Evolutionary conservation across 2,888 invertebrate genomes (phyloP).

Genomic region (Xylota segnis): DNA sequence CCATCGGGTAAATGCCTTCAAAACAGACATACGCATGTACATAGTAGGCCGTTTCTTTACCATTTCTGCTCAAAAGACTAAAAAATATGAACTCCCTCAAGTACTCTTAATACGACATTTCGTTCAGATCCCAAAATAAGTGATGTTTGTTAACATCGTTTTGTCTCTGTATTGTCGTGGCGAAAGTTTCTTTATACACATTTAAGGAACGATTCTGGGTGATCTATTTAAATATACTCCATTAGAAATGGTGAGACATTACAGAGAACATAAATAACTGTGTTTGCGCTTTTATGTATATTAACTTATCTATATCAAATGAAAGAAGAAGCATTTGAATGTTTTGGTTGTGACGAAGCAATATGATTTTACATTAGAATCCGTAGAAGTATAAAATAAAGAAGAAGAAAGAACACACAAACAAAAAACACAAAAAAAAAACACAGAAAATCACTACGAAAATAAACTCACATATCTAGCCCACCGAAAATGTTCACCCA

Average conservation of each 20-base stretch:
- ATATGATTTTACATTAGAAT: slow-evolving; percentile 62
- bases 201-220: slow-evolving; percentile 65
- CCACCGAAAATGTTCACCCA: slow-evolving; percentile 56
- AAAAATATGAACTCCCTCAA: slow-evolving; percentile 64
- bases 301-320: slow-evolving; percentile 57
- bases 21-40: slow-evolving; percentile 8
- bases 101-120: slow-evolving; percentile 55
- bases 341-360: slow-evolving; percentile 51
- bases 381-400: slow-evolving; percentile 31
- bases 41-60: slow-evolving; percentile 16
- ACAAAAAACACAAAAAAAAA: slow-evolving; percentile 21
- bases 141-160: slow-evolving; percentile 64
- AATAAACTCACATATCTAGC: slow-evolving; percentile 56
- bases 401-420: slow-evolving; percentile 6
- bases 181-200: slow-evolving; percentile 64
- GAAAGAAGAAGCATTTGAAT: slow-evolving; percentile 56
- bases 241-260: slow-evolving; percentile 66
- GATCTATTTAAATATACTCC: slow-evolving; percentile 70
- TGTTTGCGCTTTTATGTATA: slow-evolving; percentile 64
- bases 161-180: slow-evolving; percentile 53
- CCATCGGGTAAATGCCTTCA: slow-evolving; percentile 12
- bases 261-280: slow-evolving; percentile 64
- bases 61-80: slow-evolving; percentile 34
- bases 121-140: slow-evolving; percentile 60
- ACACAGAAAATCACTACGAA: slow-evolving; percentile 53